Evolutionary conservation across 2,113 vertebrate species (phyloP).

Genomic region (Peromyscus californicus): DNA sequence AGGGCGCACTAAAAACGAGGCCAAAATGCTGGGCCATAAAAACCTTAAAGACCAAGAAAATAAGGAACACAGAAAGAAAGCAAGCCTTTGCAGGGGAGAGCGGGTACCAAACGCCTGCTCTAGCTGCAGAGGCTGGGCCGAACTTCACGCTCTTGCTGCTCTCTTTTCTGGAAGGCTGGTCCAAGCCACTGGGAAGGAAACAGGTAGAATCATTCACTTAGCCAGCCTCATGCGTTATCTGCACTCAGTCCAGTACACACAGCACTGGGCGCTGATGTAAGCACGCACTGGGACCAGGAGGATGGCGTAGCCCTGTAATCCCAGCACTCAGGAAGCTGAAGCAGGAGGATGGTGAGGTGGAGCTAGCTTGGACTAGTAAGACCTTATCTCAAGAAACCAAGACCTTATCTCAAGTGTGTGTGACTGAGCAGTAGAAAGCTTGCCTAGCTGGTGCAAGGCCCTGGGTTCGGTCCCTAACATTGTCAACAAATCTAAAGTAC

Average conservation of each 20-base stretch:
- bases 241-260: background rate
- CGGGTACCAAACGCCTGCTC: background rate
- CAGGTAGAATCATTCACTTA: background rate
- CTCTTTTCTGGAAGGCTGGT: background rate
- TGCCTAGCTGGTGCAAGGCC: no score
- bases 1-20: constrained; percentile 58
- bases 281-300: background rate
- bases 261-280: background rate
- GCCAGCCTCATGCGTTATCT: background rate
- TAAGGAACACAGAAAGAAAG: constrained; percentile 47
- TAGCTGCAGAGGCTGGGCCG: background rate
- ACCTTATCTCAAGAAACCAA: background rate
- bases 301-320: background rate
- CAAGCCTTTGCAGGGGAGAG: background rate
- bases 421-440: background rate
- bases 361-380: background rate
- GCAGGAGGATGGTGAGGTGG: background rate
- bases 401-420: background rate
- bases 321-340: background rate
- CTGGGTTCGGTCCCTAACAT: background rate
- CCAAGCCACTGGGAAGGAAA: background rate
- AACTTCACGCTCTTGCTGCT: background rate
- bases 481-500: background rate
- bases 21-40: constrained; percentile 67
- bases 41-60: constrained; percentile 74